Evolutionary conservation across 1,140 invertebrate species (phyloP).

Genomic region (Helicoverpa zea): DNA sequence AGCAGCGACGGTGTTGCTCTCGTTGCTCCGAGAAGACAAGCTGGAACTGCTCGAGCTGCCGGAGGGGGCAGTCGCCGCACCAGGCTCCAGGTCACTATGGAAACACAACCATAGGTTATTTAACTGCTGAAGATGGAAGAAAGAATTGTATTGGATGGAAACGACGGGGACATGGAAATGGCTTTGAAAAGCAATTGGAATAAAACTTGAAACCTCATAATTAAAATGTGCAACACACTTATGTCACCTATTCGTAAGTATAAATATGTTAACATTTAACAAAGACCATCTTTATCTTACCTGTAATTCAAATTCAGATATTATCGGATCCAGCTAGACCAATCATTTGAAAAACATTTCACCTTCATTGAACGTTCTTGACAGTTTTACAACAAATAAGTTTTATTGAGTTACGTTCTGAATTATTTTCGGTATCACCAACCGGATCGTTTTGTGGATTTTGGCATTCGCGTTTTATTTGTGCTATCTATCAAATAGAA

Average conservation of each 20-base stretch:
- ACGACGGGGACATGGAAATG: too few species aligned
- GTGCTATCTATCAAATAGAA: not conserved
- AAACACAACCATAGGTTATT: constrained; percentile 26
- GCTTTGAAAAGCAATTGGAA: too few species aligned
- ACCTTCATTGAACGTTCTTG: not conserved
- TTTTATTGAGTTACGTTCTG: not conserved
- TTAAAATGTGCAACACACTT: not conserved
- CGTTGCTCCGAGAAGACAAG: constrained; percentile 83
- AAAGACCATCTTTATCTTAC: too few species aligned
- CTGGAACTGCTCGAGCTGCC: constrained; percentile 85
- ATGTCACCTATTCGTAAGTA: too few species aligned
- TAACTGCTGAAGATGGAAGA: too few species aligned
- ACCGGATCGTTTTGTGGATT: constrained; percentile 19
- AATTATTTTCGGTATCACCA: not conserved
- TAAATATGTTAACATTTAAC: too few species aligned
- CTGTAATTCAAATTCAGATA: too few species aligned
- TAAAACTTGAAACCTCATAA: too few species aligned
- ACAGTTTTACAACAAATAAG: too few species aligned
- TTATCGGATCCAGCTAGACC: too few species aligned
- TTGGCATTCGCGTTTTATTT: constrained; percentile 28
- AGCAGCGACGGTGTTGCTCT: constrained; percentile 80
- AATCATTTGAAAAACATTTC: not conserved
- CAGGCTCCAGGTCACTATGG: constrained; percentile 78
- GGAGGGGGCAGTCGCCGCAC: constrained; percentile 79
- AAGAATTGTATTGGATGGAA: too few species aligned